Conservation (phyloP, 1,140 invertebrate genomes). For the Brachionus plicatilis region DNA sequence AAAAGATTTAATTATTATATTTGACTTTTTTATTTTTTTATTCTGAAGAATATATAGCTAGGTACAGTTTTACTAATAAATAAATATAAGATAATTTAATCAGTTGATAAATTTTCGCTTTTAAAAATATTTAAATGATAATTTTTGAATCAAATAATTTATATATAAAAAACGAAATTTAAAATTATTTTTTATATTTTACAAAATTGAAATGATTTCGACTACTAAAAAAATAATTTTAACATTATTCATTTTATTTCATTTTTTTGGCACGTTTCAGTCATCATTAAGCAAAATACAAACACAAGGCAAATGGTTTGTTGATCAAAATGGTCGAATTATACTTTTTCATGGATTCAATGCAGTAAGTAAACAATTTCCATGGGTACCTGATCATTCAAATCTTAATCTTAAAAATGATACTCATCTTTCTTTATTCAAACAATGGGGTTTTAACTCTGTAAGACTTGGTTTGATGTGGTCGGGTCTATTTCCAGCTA, state of each 20-base stretch:
- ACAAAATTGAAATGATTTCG: background rate
- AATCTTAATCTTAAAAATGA: conserved; percentile 42
- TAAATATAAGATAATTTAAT: too few species aligned
- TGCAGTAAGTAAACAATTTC: conserved; percentile 44
- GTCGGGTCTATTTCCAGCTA: conserved; percentile 43
- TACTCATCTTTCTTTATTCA: conserved; percentile 42
- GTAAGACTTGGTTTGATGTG: conserved; percentile 46
- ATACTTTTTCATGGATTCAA: conserved; percentile 46
- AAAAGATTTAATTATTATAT: too few species aligned
- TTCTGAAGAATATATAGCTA: too few species aligned
- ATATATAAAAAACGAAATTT: too few species aligned
- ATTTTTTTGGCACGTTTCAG: background rate
- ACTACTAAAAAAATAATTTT: background rate
- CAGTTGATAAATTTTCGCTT: too few species aligned
- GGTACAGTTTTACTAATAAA: too few species aligned
- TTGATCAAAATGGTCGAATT: conserved; percentile 43
- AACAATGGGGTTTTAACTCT: conserved; percentile 46
- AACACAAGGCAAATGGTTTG: conserved; percentile 38
- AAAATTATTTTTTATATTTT: too few species aligned
- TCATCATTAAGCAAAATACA: background rate
- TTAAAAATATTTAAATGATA: too few species aligned
- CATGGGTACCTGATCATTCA: conserved; percentile 42
- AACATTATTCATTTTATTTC: background rate
- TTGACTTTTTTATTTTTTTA: too few species aligned
- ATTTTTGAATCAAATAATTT: too few species aligned